phyloP scores from a whole-genome alignment of 2,113 vertebrate species.

The Polyodon spathula region DNA sequence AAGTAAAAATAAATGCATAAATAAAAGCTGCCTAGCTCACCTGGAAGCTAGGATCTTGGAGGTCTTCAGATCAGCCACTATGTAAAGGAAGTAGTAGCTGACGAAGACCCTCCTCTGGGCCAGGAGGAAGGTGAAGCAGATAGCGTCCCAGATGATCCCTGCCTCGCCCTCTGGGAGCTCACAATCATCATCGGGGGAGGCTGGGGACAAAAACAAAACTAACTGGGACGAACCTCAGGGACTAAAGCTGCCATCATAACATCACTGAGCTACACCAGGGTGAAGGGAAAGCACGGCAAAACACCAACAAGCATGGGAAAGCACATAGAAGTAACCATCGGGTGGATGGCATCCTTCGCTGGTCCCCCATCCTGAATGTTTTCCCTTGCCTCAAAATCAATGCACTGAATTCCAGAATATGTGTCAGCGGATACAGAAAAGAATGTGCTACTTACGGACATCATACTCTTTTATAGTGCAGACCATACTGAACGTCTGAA shows the following conservation, averaged over 20 bases:
- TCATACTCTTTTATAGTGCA: conserved; percentile 58
- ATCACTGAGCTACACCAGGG: no score
- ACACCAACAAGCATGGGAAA: no score
- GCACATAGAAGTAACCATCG: no score
- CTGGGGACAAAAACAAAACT: conserved; percentile 25
- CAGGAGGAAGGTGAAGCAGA: conserved; percentile 59
- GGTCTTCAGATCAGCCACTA: conserved; percentile 59
- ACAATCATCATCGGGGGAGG: conserved; percentile 42
- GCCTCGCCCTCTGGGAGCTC: conserved; percentile 59
- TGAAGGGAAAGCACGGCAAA: no score
- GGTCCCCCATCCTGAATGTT: no score
- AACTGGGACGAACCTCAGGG: conserved; percentile 3
- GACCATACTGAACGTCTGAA: conserved; percentile 58
- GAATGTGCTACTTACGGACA: conserved; percentile 49
- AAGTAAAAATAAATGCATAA: no score
- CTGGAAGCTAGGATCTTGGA: conserved; percentile 57
- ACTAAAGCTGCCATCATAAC: no score
- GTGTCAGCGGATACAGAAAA: no score
- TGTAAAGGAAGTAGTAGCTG: conserved; percentile 61
- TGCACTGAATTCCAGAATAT: no score
- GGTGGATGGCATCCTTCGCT: no score
- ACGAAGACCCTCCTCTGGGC: conserved; percentile 56
- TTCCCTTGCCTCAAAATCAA: no score
- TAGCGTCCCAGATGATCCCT: conserved; percentile 60
- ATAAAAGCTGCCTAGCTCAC: no score